phyloP scores from a whole-genome alignment of 2,888 invertebrate species.

The Thecophora atra region DNA sequence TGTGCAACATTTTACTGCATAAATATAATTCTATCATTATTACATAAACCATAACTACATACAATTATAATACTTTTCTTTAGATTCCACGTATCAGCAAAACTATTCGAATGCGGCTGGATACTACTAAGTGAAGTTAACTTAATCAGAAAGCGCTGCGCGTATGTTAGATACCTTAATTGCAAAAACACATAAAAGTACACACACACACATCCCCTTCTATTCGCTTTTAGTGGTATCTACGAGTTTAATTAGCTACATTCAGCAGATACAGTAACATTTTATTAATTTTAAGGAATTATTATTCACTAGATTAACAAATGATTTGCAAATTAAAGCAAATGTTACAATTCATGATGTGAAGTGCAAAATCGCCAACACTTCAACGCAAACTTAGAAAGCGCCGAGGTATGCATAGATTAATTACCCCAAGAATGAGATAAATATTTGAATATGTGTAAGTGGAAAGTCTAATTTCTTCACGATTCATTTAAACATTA shows the following conservation, averaged over 20 bases:
- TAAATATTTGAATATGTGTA: background rate
- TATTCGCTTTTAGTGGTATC: conserved; percentile 12
- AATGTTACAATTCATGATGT: background rate
- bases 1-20: no score
- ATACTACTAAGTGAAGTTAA: conserved; percentile 56
- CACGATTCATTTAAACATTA: conserved; percentile 7
- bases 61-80: conserved; percentile 13
- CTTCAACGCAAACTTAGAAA: background rate
- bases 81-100: conserved; percentile 64
- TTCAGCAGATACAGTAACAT: conserved; percentile 9
- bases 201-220: background rate
- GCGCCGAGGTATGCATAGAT: background rate
- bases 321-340: conserved; percentile 39
- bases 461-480: conserved; percentile 8
- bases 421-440: background rate
- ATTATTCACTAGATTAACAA: conserved; percentile 41
- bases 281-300: conserved; percentile 20
- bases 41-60: background rate
- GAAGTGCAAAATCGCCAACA: conserved; percentile 1
- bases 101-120: conserved; percentile 64
- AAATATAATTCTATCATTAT: no score
- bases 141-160: conserved; percentile 52
- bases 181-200: conserved; percentile 1
- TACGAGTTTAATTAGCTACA: conserved; percentile 14
- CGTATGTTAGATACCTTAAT: conserved; percentile 43